phyloP scores from a whole-genome alignment of 2,113 vertebrate species.

The Oryzias celebensis region DNA sequence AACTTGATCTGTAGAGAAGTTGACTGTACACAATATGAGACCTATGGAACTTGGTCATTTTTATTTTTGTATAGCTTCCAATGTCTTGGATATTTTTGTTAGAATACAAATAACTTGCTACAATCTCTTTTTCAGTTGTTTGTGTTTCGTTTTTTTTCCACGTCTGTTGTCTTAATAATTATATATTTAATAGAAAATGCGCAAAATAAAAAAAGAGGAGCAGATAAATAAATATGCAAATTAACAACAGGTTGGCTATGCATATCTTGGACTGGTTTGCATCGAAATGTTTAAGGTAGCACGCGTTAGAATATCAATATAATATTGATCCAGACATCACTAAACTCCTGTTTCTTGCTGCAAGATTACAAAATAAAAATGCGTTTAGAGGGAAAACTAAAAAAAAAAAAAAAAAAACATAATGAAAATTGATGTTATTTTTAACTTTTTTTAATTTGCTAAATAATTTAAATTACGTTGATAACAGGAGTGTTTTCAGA shows the following conservation, averaged over 20 bases:
- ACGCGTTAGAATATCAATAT: slow-evolving; percentile 5
- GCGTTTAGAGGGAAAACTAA: slow-evolving; percentile 4
- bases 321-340: not conserved
- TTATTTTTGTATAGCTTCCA: slow-evolving; percentile 98
- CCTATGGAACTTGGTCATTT: slow-evolving; percentile 84
- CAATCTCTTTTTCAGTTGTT: slow-evolving; percentile 65
- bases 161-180: slow-evolving; percentile 33
- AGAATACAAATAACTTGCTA: slow-evolving; percentile 98
- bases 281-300: slow-evolving; percentile 9
- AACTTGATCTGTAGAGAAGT: slow-evolving; percentile 79
- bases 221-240: slow-evolving; percentile 48
- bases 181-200: not conserved
- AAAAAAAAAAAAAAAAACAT: not conserved
- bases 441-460: not conserved
- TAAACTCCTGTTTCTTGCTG: not conserved
- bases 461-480: not conserved
- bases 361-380: not conserved
- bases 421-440: too few species aligned
- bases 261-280: slow-evolving; percentile 38
- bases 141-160: slow-evolving; percentile 44
- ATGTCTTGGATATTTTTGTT: slow-evolving; percentile 97
- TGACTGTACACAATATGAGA: slow-evolving; percentile 76
- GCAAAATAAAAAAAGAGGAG: slow-evolving; percentile 18
- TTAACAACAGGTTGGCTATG: slow-evolving; percentile 69
- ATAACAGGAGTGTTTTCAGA: not conserved